A percentile compares a stretch with the other conserved stretches of the same genome.
Conservation (phyloP, 2,113 vertebrate genomes). For the Cochlearius cochlearius region DNA sequence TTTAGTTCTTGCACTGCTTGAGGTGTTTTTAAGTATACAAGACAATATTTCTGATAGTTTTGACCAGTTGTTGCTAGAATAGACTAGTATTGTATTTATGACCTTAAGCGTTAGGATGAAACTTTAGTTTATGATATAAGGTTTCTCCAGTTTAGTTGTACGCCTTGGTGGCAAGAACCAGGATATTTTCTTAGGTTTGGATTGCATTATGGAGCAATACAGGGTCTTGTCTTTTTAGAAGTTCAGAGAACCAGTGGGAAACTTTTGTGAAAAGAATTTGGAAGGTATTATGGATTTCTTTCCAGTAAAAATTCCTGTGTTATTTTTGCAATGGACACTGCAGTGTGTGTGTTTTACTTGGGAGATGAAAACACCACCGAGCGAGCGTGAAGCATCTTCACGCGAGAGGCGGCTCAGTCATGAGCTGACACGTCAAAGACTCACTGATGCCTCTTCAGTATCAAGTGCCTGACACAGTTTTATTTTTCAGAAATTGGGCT, state of each 20-base stretch:
- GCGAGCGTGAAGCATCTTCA: background rate
- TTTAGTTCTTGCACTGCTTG: slow-evolving; percentile 2
- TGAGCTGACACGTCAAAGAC: background rate
- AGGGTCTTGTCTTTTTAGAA: background rate
- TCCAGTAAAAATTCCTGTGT: background rate
- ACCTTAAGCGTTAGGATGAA: background rate
- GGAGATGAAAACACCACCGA: background rate
- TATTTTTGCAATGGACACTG: background rate
- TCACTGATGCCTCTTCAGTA: background rate
- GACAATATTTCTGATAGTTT: background rate
- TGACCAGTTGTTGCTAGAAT: background rate
- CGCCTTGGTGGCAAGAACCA: background rate
- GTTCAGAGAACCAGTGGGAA: background rate
- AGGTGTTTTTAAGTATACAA: background rate
- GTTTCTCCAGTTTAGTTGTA: background rate
- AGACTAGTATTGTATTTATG: background rate
- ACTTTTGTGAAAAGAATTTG: background rate
- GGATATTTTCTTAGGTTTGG: background rate
- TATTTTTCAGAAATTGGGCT: background rate
- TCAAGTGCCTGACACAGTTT: background rate
- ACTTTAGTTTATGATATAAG: background rate
- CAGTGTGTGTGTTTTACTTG: background rate
- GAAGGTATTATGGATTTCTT: background rate
- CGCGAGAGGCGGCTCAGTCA: background rate
- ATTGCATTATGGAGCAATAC: background rate